phyloP scores from a whole-genome alignment of 2,888 invertebrate species.

The Ephialtes manifestator region DNA sequence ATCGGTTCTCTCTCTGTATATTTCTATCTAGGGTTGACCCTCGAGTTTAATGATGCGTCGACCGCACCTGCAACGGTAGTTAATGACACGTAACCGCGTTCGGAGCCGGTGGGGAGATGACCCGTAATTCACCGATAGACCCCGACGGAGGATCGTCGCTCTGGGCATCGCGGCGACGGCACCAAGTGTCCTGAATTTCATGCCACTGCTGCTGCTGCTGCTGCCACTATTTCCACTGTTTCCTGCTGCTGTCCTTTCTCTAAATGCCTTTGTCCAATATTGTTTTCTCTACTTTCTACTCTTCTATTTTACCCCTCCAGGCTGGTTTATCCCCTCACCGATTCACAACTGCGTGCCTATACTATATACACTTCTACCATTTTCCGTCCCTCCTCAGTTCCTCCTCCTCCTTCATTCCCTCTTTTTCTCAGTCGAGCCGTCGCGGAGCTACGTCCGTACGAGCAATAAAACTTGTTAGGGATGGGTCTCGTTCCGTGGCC shows the following conservation, averaged over 20 bases:
- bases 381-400: too few species aligned
- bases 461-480: slow-evolving; percentile 66
- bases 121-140: slow-evolving; percentile 46
- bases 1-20: slow-evolving; percentile 35
- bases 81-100: slow-evolving; percentile 65
- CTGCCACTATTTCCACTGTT: not conserved
- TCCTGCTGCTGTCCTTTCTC: slow-evolving; percentile 24
- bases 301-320: not conserved
- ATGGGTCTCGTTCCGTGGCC: slow-evolving; percentile 67
- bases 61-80: slow-evolving; percentile 67
- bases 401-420: not conserved
- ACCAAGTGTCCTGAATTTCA: slow-evolving; percentile 54
- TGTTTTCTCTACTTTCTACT: slow-evolving; percentile 53
- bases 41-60: slow-evolving; percentile 66
- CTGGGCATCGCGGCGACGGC: slow-evolving; percentile 32
- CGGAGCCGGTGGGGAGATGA: slow-evolving; percentile 31
- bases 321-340: not conserved
- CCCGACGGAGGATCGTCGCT: slow-evolving; percentile 37
- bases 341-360: slow-evolving; percentile 20
- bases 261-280: slow-evolving; percentile 60
- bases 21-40: slow-evolving; percentile 22
- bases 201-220: slow-evolving; percentile 21
- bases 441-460: slow-evolving; percentile 55
- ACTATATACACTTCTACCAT: slow-evolving; percentile 10
- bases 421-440: slow-evolving; percentile 39